Evolutionary conservation across 2,888 invertebrate genomes (phyloP).

Genomic region (Silvanus unidentatus): DNA sequence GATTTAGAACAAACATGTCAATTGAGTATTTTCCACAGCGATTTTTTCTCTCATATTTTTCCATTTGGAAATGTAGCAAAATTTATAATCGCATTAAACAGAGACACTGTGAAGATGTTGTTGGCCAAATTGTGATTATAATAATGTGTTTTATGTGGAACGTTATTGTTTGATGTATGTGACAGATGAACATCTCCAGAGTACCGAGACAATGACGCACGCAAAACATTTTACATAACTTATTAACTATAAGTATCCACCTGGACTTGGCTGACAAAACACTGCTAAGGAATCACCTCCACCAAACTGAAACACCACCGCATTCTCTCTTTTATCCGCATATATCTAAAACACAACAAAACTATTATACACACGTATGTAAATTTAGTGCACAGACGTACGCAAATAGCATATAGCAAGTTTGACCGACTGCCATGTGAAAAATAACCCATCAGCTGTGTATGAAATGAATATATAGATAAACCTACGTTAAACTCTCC

Average conservation of each 20-base stretch:
- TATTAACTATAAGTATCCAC: conserved; percentile 29
- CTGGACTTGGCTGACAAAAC: conserved; percentile 21
- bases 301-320: too few relatives aligned
- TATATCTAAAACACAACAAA: too few relatives aligned
- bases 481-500: too few relatives aligned
- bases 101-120: too few relatives aligned
- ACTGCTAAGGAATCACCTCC: conserved; percentile 23
- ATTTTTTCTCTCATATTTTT: too few relatives aligned
- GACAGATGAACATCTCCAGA: conserved; percentile 19
- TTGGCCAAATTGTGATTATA: too few relatives aligned
- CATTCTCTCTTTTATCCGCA: too few relatives aligned
- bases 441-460: conserved; percentile 38
- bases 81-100: too few relatives aligned
- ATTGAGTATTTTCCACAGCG: not conserved
- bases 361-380: conserved; percentile 14
- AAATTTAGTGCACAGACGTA: conserved; percentile 28
- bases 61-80: too few relatives aligned
- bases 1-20: conserved; percentile 24
- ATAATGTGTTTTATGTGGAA: too few relatives aligned
- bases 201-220: conserved; percentile 26
- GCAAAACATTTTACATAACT: conserved; percentile 33
- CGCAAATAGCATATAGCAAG: conserved; percentile 24
- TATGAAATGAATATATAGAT: conserved; percentile 5
- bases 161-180: conserved; percentile 31
- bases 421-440: conserved; percentile 33